Evolutionary conservation across 2,888 invertebrate species (phyloP), one percentile per base, ranked within the genome.

Genomic region (Coremacera marginata): DNA sequence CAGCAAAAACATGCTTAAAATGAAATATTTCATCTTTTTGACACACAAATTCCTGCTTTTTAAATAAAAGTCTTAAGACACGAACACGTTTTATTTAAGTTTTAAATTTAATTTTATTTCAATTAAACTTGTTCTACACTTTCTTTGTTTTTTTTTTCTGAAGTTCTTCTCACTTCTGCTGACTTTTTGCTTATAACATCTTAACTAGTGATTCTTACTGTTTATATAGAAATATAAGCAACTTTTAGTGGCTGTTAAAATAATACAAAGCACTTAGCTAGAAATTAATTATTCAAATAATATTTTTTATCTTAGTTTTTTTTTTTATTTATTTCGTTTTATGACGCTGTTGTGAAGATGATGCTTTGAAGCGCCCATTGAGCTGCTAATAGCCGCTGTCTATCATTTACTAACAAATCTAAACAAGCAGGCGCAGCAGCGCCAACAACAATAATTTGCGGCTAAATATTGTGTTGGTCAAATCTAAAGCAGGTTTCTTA

Each of bases 1-100:
- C 87, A 86, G 83, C 82, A 86, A 74, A 70, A 86, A 80, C 55
- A 84, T 80, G 83, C 86, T 85, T 49, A 87, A 84, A 75, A 85
- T 80, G 75, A 84, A 82, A 82, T 82, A 84, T 84, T 86, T 86
- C 87, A 87, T 86, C 16, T 71, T 80, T 5, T 63, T 34, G 22
- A 27, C 37, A 44, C 57, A 27, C n/a, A 37, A n/a, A n/a, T n/a
- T n/a, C n/a, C 7, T 7, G 37, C 37, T 37, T 51, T 34, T 37
- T 25, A 72, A 77, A 76, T 77, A 34, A 77, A 78, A 77, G 72
- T 79, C 72, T 81, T 73, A 76, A 71, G 76, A 52, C 67, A 75
- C 75, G 67, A 79, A 81, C 78, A 78, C 70, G 70, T 19, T 51
- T 19, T 34, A 52, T 27, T 7, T 31, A 25, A 76, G 19, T 65